phyloP scores from a whole-genome alignment of 2,113 vertebrate species.

The Ardeotis arabs region DNA sequence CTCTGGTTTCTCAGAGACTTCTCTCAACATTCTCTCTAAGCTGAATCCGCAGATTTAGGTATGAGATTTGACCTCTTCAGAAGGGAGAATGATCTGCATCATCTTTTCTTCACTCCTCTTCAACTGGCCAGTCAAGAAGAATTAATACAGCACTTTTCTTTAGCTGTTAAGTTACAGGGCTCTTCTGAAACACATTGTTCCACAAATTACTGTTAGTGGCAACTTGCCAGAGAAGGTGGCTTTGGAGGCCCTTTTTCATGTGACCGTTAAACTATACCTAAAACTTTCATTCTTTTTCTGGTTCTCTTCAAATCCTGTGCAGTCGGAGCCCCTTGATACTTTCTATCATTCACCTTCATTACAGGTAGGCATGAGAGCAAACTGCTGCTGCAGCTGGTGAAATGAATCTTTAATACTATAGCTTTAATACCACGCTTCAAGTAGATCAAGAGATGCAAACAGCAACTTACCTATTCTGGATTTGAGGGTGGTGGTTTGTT shows the following conservation, averaged over 20 bases:
- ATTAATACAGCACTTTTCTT: background rate
- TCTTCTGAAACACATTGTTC: background rate
- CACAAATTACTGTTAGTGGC: background rate
- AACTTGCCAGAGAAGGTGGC: background rate
- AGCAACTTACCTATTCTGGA: background rate
- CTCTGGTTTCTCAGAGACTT: background rate
- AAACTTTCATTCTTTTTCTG: background rate
- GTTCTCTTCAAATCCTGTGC: background rate
- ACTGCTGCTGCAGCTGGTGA: background rate
- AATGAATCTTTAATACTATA: background rate
- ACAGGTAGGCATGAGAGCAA: background rate
- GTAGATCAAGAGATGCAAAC: background rate
- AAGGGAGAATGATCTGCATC: background rate
- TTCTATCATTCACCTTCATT: background rate
- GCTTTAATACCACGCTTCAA: background rate
- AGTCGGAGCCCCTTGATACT: background rate
- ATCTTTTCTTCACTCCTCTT: background rate
- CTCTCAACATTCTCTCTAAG: background rate
- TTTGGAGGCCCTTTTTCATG: background rate
- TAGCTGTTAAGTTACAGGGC: background rate
- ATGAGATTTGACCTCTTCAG: background rate
- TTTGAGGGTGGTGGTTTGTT: background rate
- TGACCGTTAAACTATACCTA: background rate
- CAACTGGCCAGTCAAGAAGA: background rate
- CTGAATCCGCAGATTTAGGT: background rate